These are phyloP conservation scores for Ptychadena robeensis DNA, from an alignment of 2,797 vertebrate genomes.

Conservation along the genomic window DNA sequence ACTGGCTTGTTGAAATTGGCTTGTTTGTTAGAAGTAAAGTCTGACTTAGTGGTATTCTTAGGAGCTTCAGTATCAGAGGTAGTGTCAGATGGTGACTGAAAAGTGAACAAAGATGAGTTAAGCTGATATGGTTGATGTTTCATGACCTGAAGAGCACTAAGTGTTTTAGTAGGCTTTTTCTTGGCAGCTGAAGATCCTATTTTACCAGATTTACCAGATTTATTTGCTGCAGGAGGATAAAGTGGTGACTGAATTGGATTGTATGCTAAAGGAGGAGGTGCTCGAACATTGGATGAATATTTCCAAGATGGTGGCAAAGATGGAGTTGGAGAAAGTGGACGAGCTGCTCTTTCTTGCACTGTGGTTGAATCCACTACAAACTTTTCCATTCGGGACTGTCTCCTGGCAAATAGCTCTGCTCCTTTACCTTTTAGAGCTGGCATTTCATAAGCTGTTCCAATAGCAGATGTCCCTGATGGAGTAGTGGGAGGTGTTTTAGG, in stretches of 20 bases:
- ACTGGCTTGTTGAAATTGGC: conserved; percentile 69
- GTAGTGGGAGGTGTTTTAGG: conserved; percentile 76
- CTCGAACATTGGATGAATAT: conserved; percentile 92
- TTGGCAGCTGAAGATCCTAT: conserved; percentile 71
- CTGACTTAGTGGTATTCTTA: conserved; percentile 74
- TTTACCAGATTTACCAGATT: conserved; percentile 73
- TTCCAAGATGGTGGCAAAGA: conserved; percentile 94
- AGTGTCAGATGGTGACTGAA: conserved; percentile 82
- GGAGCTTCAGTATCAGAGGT: conserved; percentile 73
- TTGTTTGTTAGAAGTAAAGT: conserved; percentile 73
- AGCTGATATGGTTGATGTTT: conserved; percentile 98
- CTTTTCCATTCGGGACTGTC: conserved; percentile 97
- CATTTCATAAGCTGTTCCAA: conserved; percentile 84
- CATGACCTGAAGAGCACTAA: conserved; percentile 95
- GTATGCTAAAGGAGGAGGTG: conserved; percentile 89
- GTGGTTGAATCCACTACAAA: conserved; percentile 95
- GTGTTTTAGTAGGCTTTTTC: conserved; percentile 87
- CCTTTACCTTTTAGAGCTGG: conserved; percentile 90
- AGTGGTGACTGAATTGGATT: conserved; percentile 93
- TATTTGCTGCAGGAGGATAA: conserved; percentile 89
- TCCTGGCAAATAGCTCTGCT: conserved; percentile 94
- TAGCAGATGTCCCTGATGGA: conserved; percentile 74
- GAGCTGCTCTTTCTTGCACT: conserved; percentile 87
- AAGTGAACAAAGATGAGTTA: conserved; percentile 91
- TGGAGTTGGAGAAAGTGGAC: conserved; percentile 85